Percentiles rank a stretch among this genome's conserved stretches.
These are phyloP conservation scores for Benthosema pterotum DNA, from an alignment of 2,797 vertebrate species.

Conservation along the genomic window DNA sequence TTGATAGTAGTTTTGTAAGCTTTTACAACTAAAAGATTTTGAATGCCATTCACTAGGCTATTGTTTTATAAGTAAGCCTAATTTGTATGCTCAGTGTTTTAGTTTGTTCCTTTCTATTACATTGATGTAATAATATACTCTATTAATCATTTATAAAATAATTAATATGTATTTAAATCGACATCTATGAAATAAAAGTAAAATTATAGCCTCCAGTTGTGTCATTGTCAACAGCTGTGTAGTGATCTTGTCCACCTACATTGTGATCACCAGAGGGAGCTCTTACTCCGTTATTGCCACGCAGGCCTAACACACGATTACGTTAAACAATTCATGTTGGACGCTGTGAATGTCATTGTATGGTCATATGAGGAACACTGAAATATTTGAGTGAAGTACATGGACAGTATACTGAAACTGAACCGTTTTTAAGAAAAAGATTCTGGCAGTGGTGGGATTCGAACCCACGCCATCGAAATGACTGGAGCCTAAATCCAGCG, in stretches of 20 bases:
- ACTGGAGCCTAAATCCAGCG: slow-evolving; percentile 97
- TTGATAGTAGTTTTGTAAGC: slow-evolving; percentile 52
- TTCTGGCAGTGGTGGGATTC: slow-evolving; percentile 61
- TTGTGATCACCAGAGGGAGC: slow-evolving; percentile 39
- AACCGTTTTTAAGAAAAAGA: too few species aligned
- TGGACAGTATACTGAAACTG: too few species aligned
- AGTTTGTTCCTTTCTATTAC: background rate
- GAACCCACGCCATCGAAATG: slow-evolving; percentile 84
- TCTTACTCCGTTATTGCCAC: background rate
- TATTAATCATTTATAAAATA: background rate
- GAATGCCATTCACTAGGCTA: slow-evolving; percentile 7
- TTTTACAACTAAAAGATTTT: slow-evolving; percentile 55
- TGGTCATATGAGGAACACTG: too few species aligned
- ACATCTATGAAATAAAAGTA: background rate
- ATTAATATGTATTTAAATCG: background rate
- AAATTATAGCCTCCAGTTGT: background rate
- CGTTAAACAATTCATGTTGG: too few species aligned
- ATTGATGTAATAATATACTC: background rate
- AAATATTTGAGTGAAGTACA: too few species aligned
- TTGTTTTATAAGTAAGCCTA: slow-evolving; percentile 11
- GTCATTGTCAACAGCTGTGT: background rate
- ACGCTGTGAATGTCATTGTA: too few species aligned
- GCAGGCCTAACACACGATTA: background rate
- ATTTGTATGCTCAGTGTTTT: slow-evolving; percentile 1
- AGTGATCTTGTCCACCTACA: too few species aligned